Base-by-base conservation (phyloP, 2,113 vertebrate species). In the Hippoglossus stenolepis region DNA sequence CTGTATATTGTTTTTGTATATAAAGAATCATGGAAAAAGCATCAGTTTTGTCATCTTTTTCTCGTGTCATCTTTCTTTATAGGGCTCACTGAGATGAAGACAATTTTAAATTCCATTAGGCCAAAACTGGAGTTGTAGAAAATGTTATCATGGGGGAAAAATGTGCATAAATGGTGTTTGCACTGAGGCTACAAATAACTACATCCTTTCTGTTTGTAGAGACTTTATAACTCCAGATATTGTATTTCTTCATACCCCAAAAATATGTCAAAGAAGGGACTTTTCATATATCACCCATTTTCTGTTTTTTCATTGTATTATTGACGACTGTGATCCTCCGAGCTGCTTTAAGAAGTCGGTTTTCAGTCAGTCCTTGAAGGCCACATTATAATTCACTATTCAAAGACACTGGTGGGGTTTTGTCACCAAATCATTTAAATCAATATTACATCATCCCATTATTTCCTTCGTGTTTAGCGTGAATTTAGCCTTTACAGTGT, bases 1-100 rank as follows among this genome's bases (percentile, higher is more conserved):
- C 26, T 76, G 66, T 88, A 79, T 73, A 77, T 65, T 89, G 76
- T 68, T 91, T 88, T 89, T 91, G 81, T 87, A 90, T 64, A 90
- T 91, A 91, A 91, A 90, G 72, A 85, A 43, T 56, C 14, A 65
- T 63, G 35, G 75, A 71, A 56, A 15, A 51, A 17, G 26, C 28
- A 18, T 71, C 4, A 4, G 1, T 40, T 20, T 76, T 62, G 58
- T 75, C 43, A 6, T 47, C 1, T 1, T 53, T 31, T 5, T 6
- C 23, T 23, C 23, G 5, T 7, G 5, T 31, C 18, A 0, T 81
- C 65, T 58, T n/a, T 73, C 18, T 64, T 57, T 2, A 6, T 18
- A 9, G 4, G 0, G 47, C 4, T 18, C 1, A 6, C 17, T 12
- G 38, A 11, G 38, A 40, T 40, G 38, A 40, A 40, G 11, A 40